Evolutionary conservation across 2,888 invertebrate genomes (phyloP).

Genomic region (Eupeodes latifasciatus): DNA sequence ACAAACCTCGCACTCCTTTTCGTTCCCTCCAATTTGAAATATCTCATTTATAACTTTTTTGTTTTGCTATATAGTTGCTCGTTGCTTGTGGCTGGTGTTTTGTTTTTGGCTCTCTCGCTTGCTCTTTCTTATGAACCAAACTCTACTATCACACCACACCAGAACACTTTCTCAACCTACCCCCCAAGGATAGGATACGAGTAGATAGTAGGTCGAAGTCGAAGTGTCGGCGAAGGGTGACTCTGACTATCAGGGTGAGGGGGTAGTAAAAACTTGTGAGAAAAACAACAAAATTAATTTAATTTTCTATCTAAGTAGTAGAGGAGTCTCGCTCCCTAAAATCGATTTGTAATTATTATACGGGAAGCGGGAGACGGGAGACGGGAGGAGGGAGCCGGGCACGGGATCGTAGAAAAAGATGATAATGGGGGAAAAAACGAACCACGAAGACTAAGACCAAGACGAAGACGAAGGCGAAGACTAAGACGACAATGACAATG

Average conservation of each 20-base stretch:
- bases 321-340: conserved; percentile 75
- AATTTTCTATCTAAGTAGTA: conserved; percentile 65
- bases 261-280: conserved; percentile 55
- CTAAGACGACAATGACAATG: background rate
- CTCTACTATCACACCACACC: conserved; percentile 40
- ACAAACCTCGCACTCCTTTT: conserved; percentile 63
- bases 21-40: conserved; percentile 57
- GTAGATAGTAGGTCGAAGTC: conserved; percentile 44
- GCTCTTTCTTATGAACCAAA: conserved; percentile 67
- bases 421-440: conserved; percentile 30
- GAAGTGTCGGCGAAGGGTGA: conserved; percentile 5
- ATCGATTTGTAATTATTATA: conserved; percentile 77
- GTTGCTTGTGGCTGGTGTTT: conserved; percentile 7
- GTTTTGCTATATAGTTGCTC: conserved; percentile 8
- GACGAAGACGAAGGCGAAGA: background rate
- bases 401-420: conserved; percentile 47
- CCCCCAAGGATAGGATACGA: conserved; percentile 42
- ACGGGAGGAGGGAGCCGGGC: conserved; percentile 34
- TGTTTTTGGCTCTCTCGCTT: conserved; percentile 51
- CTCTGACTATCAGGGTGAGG: background rate
- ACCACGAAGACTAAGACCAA: conserved; percentile 38
- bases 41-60: conserved; percentile 46
- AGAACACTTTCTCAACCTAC: conserved; percentile 52
- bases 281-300: conserved; percentile 76
- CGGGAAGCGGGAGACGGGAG: conserved; percentile 52